phyloP scores from a whole-genome alignment of 2,888 invertebrate genomes.

The Dinocampus coccinellae region DNA sequence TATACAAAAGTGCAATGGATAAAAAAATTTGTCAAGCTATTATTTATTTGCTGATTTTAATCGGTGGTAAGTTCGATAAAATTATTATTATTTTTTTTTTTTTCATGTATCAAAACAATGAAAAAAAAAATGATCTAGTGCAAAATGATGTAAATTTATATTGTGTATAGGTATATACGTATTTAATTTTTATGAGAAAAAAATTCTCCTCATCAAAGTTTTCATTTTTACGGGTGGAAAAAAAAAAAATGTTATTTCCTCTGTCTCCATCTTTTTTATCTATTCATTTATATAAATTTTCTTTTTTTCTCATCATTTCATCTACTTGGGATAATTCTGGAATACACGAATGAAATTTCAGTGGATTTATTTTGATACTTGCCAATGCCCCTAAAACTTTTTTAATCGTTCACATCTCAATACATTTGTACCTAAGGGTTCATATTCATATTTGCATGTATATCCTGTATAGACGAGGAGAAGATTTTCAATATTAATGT shows the following conservation, averaged over 20 bases:
- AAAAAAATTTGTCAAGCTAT: conserved; percentile 54
- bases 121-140: not conserved
- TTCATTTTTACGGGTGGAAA: conserved; percentile 22
- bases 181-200: not conserved
- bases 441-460: not conserved
- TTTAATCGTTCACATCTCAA: conserved; percentile 14
- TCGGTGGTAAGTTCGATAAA: conserved; percentile 57
- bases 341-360: not conserved
- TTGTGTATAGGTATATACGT: not conserved
- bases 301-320: not conserved
- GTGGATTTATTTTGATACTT: not conserved
- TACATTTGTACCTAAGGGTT: not conserved
- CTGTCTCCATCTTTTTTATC: not conserved
- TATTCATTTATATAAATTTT: not conserved
- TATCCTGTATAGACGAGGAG: not conserved
- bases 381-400: conserved; percentile 14
- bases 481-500: conserved; percentile 40
- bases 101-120: not conserved
- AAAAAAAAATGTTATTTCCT: conserved; percentile 37
- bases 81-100: not conserved
- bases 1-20: conserved; percentile 40
- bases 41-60: conserved; percentile 55
- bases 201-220: conserved; percentile 21
- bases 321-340: not conserved
- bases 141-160: not conserved